These are phyloP conservation scores for Magallana nippona DNA, from an alignment of 2,888 invertebrate species.

Conservation along the genomic window DNA sequence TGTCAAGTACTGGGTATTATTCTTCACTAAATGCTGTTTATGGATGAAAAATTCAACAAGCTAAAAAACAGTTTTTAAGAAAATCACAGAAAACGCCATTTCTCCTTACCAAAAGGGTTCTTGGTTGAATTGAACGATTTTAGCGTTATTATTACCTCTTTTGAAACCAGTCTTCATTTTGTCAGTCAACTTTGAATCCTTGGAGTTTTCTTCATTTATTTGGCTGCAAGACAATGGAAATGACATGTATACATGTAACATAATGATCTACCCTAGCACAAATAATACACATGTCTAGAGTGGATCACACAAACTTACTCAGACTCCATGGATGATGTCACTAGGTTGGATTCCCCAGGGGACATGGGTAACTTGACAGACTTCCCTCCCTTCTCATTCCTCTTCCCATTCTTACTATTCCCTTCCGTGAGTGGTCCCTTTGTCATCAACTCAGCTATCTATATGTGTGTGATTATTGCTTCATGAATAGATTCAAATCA, in stretches of 20 bases:
- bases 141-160: background rate
- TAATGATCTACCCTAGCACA: background rate
- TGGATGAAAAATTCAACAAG: too few relatives aligned
- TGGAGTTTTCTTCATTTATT: background rate
- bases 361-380: background rate
- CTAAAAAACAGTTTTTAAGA: too few relatives aligned
- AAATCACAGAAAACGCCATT: too few relatives aligned
- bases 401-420: background rate
- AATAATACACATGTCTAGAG: too few relatives aligned
- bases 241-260: background rate
- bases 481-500: background rate
- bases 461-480: background rate
- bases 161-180: slow-evolving; percentile 24
- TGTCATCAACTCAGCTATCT: slow-evolving; percentile 12
- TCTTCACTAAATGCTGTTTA: too few relatives aligned
- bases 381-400: slow-evolving; percentile 7
- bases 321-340: slow-evolving; percentile 11
- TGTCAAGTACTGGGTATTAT: too few relatives aligned
- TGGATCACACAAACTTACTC: background rate
- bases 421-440: background rate
- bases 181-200: background rate
- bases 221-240: background rate
- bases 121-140: too few relatives aligned
- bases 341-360: background rate
- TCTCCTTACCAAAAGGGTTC: too few relatives aligned